Evolutionary conservation across 2,113 vertebrate genomes (phyloP).

Genomic region (Peromyscus californicus): DNA sequence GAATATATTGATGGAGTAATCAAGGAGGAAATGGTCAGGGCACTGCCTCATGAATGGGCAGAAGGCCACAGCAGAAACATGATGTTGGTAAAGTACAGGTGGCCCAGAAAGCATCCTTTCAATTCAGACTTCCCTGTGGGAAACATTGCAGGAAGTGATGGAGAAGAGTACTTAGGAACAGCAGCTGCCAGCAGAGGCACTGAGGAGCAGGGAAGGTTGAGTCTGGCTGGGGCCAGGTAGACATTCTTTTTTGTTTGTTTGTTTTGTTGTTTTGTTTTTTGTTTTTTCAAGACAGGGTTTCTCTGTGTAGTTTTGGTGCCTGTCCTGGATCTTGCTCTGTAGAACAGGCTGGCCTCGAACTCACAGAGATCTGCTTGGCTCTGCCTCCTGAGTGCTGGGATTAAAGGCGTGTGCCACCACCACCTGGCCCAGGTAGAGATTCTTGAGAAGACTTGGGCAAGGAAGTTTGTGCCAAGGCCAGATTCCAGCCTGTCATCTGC

Average conservation of each 20-base stretch:
- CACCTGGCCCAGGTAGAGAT: not conserved
- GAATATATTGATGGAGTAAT: not conserved
- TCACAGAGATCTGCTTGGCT: no score
- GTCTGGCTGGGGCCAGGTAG: not conserved
- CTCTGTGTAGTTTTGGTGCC: no score
- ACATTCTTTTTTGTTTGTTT: not conserved
- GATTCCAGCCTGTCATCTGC: not conserved
- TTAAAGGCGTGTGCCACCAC: no score
- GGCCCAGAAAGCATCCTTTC: not conserved
- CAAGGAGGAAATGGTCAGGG: not conserved
- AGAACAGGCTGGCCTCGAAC: no score
- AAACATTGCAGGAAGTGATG: not conserved
- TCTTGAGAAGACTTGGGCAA: not conserved
- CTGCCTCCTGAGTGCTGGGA: no score
- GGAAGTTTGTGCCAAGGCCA: not conserved
- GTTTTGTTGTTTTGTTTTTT: no score
- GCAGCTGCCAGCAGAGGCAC: not conserved
- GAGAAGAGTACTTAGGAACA: not conserved
- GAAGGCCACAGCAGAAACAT: not conserved
- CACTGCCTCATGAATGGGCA: not conserved
- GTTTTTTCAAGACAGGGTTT: no score
- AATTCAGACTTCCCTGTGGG: not conserved
- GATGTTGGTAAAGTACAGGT: not conserved
- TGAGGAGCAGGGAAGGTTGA: not conserved
- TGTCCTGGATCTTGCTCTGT: no score